phyloP scores from a whole-genome alignment of 2,797 vertebrate species.

The Tauraco hartlaubi region DNA sequence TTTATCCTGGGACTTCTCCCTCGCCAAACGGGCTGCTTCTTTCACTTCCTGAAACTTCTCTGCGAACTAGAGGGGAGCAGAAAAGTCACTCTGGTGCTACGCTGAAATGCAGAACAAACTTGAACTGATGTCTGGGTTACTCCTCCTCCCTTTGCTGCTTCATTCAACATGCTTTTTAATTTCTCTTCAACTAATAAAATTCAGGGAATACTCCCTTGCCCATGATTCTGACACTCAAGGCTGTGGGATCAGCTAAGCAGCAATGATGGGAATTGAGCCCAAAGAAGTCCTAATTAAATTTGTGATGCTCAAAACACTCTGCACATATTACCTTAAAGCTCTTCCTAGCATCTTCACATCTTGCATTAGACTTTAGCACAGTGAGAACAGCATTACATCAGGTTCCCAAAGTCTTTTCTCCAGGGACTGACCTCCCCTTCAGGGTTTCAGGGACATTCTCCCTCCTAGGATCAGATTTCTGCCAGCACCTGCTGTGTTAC shows the following conservation, averaged over 20 bases:
- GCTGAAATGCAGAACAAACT: rapidly evolving
- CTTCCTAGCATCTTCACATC: background rate
- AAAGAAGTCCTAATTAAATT: background rate
- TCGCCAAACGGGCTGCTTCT: constrained; percentile 91
- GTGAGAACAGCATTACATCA: background rate
- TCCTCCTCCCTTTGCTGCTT: background rate
- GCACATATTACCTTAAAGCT: background rate
- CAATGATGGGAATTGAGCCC: rapidly evolving
- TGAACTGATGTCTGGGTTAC: background rate
- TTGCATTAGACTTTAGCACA: background rate
- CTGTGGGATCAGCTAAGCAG: background rate
- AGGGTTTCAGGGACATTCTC: background rate
- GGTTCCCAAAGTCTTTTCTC: background rate
- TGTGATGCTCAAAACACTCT: background rate
- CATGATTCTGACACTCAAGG: background rate
- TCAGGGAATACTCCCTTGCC: background rate
- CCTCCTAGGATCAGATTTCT: too few relatives aligned
- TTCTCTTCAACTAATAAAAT: background rate
- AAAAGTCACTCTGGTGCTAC: background rate
- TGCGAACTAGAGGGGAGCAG: constrained; percentile 84
- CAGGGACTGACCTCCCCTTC: background rate
- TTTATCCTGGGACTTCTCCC: constrained; percentile 96
- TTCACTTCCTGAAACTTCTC: constrained; percentile 97
- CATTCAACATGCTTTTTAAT: rapidly evolving
- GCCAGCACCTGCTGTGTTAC: constrained; percentile 58